These are phyloP conservation scores for Accipiter cooperii DNA, from an alignment of 2,113 vertebrate genomes.

Conservation along the genomic window DNA sequence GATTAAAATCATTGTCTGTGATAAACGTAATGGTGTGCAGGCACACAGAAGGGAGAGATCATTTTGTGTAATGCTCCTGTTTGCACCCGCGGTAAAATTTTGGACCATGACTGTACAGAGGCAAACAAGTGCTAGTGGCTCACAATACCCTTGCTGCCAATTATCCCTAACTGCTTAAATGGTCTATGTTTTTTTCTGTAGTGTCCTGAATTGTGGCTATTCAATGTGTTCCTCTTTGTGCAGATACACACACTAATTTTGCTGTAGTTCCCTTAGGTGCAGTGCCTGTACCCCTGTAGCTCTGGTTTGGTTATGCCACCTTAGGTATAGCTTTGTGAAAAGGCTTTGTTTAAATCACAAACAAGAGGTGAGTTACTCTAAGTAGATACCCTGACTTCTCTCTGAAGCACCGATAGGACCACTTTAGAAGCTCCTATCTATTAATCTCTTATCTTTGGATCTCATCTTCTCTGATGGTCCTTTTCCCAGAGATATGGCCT, in stretches of 20 bases:
- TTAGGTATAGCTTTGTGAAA: not conserved
- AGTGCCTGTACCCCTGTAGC: too few species aligned
- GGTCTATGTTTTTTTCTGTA: not conserved
- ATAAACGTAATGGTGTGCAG: not conserved
- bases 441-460: not conserved
- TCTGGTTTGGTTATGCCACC: not conserved
- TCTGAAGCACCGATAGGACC: not conserved
- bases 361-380: not conserved
- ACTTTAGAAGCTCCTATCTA: not conserved
- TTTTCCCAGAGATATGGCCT: not conserved
- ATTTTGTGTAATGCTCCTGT: not conserved
- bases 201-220: not conserved
- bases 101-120: not conserved
- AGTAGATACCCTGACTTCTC: not conserved
- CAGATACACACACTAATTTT: not conserved
- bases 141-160: not conserved
- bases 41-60: not conserved
- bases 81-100: not conserved
- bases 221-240: not conserved
- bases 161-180: not conserved
- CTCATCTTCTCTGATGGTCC: not conserved
- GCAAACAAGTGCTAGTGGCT: not conserved
- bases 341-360: not conserved
- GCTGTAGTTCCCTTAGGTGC: not conserved
- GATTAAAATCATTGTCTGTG: not conserved